phyloP scores from a whole-genome alignment of 1,140 invertebrate genomes.

The Bombus sibiricus region DNA sequence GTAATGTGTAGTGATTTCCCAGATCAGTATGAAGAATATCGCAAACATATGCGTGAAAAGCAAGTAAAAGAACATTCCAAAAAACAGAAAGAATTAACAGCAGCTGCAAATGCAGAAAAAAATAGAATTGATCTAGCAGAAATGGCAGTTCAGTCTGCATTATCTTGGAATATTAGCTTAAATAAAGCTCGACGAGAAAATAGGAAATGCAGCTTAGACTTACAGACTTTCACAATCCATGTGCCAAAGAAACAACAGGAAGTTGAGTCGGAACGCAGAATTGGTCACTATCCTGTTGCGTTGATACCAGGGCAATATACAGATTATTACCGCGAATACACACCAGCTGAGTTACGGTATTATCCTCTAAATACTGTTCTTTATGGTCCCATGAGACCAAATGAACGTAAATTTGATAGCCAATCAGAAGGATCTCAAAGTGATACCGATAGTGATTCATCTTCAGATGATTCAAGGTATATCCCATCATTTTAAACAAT shows the following conservation, averaged over 20 bases:
- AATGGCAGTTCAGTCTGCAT: slow-evolving; percentile 93
- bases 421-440: slow-evolving; percentile 84
- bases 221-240: slow-evolving; percentile 90
- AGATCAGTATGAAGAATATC: slow-evolving; percentile 96
- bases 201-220: slow-evolving; percentile 87
- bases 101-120: slow-evolving; percentile 83
- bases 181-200: slow-evolving; percentile 90
- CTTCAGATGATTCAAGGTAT: slow-evolving; percentile 85
- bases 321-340: slow-evolving; percentile 89
- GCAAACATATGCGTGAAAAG: slow-evolving; percentile 91
- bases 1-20: slow-evolving; percentile 98
- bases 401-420: slow-evolving; percentile 82
- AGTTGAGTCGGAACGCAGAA: slow-evolving; percentile 81
- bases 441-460: slow-evolving; percentile 84
- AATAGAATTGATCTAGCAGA: slow-evolving; percentile 89
- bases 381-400: slow-evolving; percentile 87
- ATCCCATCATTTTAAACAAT: slow-evolving; percentile 27
- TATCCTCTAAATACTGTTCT: slow-evolving; percentile 96
- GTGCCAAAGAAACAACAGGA: slow-evolving; percentile 85
- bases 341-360: slow-evolving; percentile 87
- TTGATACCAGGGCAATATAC: slow-evolving; percentile 96
- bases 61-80: slow-evolving; percentile 89
- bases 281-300: slow-evolving; percentile 94
- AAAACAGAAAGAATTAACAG: slow-evolving; percentile 86
- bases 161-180: slow-evolving; percentile 94